These are phyloP conservation scores for Limosa lapponica DNA, from an alignment of 2,797 vertebrate species.

Conservation along the genomic window DNA sequence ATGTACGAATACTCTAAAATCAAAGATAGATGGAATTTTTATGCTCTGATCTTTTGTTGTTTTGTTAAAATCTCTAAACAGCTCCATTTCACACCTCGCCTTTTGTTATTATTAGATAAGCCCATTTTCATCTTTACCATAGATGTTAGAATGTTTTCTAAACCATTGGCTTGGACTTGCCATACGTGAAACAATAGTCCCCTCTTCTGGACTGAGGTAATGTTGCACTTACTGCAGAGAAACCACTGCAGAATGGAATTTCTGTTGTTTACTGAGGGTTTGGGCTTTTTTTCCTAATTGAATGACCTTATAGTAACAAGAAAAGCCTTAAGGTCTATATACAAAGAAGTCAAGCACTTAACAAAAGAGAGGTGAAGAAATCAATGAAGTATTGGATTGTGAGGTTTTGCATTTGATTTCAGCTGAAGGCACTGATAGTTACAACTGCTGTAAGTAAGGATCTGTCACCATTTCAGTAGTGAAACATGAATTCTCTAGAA, in stretches of 20 bases:
- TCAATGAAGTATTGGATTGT: background rate
- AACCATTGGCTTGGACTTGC: background rate
- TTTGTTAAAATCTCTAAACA: slow-evolving; percentile 66
- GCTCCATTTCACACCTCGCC: slow-evolving; percentile 33
- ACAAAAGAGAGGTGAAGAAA: slow-evolving; percentile 5
- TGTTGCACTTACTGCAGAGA: slow-evolving; percentile 1
- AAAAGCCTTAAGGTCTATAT: background rate
- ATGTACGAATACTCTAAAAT: background rate
- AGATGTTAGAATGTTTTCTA: slow-evolving; percentile 15
- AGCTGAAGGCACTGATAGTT: background rate
- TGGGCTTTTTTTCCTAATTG: slow-evolving; percentile 16
- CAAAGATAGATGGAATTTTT: slow-evolving; percentile 18
- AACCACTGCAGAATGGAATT: background rate
- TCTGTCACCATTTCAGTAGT: background rate
- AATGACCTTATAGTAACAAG: background rate
- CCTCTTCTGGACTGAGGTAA: slow-evolving; percentile 67
- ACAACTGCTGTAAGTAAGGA: background rate
- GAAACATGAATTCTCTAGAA: background rate
- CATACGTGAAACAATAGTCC: slow-evolving; percentile 61
- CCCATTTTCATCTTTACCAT: slow-evolving; percentile 37
- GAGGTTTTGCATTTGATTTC: background rate
- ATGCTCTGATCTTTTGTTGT: background rate
- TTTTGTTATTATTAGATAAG: slow-evolving; percentile 52
- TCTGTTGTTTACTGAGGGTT: background rate
- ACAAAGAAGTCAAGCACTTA: slow-evolving; percentile 1